Base-by-base conservation (phyloP, 2,797 vertebrate genomes). In the Centroberyx gerrardi region DNA sequence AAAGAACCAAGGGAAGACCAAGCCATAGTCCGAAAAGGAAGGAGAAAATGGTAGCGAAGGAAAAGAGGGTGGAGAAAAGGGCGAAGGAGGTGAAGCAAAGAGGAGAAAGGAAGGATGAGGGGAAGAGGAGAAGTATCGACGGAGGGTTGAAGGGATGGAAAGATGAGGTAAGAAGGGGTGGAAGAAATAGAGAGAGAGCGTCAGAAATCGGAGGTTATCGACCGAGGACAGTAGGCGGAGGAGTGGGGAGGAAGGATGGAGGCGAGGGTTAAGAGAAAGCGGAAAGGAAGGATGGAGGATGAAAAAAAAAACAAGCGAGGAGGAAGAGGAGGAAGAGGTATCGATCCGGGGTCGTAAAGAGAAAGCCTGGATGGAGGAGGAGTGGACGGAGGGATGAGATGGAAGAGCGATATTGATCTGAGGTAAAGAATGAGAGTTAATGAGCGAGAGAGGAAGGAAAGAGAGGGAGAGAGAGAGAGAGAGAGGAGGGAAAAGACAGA, bases 371-470 rank as follows among this genome's bases (percentile, higher is more conserved):
- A 44, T 61, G n/a, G 68, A 80, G 62, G 62, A 74, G 68, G 68
- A 62, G 58, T 8, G 29, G 36, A 68, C 3, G 5, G 49, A 74
- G 51, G 82, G 75, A 82, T 64, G 75, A 84, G 68, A 82, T 74
- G 78, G 84, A 76, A 62, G 79, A 72, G 75, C 27, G 64, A 48
- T 83, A 91, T 90, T 70, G 90, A 92, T 92, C 72, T 3, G 29
- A 71, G 78, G 74, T 38, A 63, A 63, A 83, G 78, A 78, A 81
- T 64, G 58, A 70, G 78, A 81, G 79, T 78, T 87, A 83, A 87
- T 83, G 75, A 79, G 61, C 18, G 31, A 1, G 62, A 22, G 7
- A 62, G 22, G 67, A 28, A 44, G 38, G 31, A 18, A 27, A n/a
- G 9, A 15, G 46, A 17, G 5, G 3, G 46, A 17, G 15, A 38